Percentiles rank a stretch among this genome's conserved stretches.
Conservation (phyloP, 2,797 vertebrate species). For the Buphagus erythrorhynchus region DNA sequence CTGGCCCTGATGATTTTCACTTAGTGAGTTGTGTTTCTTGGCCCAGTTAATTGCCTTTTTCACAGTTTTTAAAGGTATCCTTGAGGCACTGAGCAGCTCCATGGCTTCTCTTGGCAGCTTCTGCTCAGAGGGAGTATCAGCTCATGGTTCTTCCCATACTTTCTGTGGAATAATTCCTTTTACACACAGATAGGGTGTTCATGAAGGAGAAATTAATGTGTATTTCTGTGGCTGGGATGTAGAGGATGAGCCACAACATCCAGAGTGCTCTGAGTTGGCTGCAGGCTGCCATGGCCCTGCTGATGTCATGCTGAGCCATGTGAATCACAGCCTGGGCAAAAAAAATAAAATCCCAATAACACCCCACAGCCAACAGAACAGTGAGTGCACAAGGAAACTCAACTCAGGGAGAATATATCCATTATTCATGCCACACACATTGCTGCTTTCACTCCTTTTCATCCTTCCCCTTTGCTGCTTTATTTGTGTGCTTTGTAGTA, state of each 20-base stretch:
- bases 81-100: not conserved
- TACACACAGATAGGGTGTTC: fast-evolving
- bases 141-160: not conserved
- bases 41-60: not conserved
- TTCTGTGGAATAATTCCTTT: not conserved
- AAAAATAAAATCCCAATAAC: fast-evolving
- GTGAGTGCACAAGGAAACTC: not conserved
- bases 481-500: not conserved
- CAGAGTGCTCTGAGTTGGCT: not conserved
- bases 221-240: not conserved
- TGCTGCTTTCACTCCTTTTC: not conserved
- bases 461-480: not conserved
- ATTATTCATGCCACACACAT: not conserved
- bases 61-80: not conserved
- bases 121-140: not conserved
- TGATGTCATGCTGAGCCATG: fast-evolving
- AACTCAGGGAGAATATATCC: not conserved
- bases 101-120: not conserved
- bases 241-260: fast-evolving
- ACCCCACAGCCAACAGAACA: not conserved
- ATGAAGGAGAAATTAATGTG: fast-evolving
- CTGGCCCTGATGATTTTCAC: not conserved
- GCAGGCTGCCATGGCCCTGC: not conserved
- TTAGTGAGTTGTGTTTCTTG: not conserved
- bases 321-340: not conserved